Evolutionary conservation across 2,113 vertebrate genomes (phyloP).

Genomic region (Anas platyrhynchos): DNA sequence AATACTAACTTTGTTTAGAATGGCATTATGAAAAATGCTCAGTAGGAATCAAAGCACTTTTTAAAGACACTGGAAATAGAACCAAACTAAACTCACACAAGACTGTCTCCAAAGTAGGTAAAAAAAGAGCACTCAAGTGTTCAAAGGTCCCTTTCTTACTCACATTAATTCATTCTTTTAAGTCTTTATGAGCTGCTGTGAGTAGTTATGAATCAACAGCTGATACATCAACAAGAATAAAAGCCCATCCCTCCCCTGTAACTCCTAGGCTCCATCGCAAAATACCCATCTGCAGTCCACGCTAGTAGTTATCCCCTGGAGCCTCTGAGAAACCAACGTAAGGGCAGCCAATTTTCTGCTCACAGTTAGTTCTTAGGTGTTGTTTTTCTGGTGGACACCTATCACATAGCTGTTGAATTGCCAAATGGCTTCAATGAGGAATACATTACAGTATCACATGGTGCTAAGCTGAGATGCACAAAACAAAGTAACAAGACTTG

Average conservation of each 20-base stretch:
- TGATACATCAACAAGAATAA: background rate
- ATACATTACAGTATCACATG: background rate
- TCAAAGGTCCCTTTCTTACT: background rate
- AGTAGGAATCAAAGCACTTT: slow-evolving; percentile 28
- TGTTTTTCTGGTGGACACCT: background rate
- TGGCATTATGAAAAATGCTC: slow-evolving; percentile 53
- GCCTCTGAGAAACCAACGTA: background rate
- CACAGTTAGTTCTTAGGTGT: background rate
- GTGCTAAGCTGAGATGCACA: background rate
- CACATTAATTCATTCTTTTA: background rate
- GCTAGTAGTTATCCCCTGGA: background rate
- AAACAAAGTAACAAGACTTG: background rate
- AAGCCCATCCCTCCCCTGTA: background rate
- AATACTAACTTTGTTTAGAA: slow-evolving; percentile 58
- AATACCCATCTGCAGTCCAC: background rate
- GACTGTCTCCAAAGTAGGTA: background rate
- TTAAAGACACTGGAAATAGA: slow-evolving; percentile 24
- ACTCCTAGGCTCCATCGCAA: background rate
- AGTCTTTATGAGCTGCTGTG: background rate
- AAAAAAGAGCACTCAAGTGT: fast-evolving
- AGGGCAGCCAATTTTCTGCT: background rate
- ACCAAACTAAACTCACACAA: background rate
- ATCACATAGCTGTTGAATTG: background rate
- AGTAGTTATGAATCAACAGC: background rate
- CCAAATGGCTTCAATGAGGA: background rate